Percentiles rank a stretch among this genome's conserved stretches.
phyloP scores from a whole-genome alignment of 2,113 vertebrate species.

The Mormyrus lacerda region DNA sequence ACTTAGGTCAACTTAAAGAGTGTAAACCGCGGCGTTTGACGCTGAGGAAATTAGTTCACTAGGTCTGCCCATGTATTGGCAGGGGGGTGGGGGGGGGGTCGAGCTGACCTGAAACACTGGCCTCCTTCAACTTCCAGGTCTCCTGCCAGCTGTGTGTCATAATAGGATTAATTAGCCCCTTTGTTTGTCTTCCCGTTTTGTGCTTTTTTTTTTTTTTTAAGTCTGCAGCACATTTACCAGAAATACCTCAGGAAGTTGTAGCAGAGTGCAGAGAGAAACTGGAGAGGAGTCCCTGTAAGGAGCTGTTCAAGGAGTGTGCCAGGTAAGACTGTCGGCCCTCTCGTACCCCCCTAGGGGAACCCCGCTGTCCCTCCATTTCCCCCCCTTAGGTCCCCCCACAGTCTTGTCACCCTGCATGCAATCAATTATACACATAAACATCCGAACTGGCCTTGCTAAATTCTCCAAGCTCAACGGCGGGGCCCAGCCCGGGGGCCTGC shows the following conservation, averaged over 20 bases:
- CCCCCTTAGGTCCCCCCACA: not conserved
- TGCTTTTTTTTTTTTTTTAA: constrained; percentile 24
- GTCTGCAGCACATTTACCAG: constrained; percentile 66
- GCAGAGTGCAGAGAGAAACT: constrained; percentile 66
- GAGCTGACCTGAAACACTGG: not conserved
- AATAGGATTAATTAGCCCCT: not conserved
- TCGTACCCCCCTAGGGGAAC: not conserved
- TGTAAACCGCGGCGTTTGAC: not conserved
- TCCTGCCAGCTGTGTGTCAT: not conserved
- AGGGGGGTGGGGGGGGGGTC: too few species aligned
- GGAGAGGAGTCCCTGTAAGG: constrained; percentile 70
- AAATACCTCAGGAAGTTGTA: constrained; percentile 66
- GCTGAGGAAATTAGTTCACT: not conserved
- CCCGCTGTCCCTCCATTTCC: not conserved
- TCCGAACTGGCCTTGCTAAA: not conserved
- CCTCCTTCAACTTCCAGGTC: not conserved
- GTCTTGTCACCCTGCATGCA: not conserved
- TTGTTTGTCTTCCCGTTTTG: not conserved
- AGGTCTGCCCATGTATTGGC: not conserved
- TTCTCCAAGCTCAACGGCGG: not conserved
- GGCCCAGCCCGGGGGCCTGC: not conserved
- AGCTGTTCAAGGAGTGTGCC: constrained; percentile 75
- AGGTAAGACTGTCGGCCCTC: constrained; percentile 57
- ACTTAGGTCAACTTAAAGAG: not conserved
- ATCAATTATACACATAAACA: not conserved